Evolutionary conservation across 2,113 vertebrate species (phyloP).

Genomic region (Puntigrus tetrazona): DNA sequence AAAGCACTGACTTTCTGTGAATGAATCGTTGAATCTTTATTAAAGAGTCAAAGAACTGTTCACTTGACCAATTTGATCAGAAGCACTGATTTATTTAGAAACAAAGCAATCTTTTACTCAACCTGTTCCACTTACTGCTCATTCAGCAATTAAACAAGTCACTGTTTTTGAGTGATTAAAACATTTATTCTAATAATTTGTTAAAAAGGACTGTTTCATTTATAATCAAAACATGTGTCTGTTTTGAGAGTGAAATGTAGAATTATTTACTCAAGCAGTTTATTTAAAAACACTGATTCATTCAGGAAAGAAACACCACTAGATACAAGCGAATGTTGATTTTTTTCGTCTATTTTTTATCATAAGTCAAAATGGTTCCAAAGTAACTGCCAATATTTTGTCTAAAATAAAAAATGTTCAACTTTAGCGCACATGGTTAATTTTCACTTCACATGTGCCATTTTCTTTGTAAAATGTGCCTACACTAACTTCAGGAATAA

Average conservation of each 20-base stretch:
- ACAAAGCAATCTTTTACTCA: neutral
- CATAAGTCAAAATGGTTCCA: neutral
- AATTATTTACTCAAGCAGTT: too few species aligned
- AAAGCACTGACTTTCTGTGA: too few species aligned
- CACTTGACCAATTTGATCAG: too few species aligned
- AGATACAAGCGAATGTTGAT: neutral
- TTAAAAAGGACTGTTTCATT: neutral
- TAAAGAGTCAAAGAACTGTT: too few species aligned
- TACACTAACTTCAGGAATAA: conserved; percentile 42
- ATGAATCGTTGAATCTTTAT: too few species aligned
- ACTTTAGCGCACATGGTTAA: neutral
- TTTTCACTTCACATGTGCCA: neutral
- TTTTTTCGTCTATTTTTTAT: neutral
- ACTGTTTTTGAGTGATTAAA: neutral
- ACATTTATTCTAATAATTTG: too few species aligned
- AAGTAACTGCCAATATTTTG: neutral
- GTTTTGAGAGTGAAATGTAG: neutral
- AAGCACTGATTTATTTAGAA: too few species aligned
- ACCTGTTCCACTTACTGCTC: neutral
- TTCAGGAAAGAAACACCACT: neutral
- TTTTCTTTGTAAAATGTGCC: conserved; percentile 5
- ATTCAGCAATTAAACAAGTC: neutral
- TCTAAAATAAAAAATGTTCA: neutral
- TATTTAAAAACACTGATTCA: too few species aligned
- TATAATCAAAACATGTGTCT: neutral